Conservation (phyloP, 2,888 invertebrate species). For the Neoaliturus tenellus region DNA sequence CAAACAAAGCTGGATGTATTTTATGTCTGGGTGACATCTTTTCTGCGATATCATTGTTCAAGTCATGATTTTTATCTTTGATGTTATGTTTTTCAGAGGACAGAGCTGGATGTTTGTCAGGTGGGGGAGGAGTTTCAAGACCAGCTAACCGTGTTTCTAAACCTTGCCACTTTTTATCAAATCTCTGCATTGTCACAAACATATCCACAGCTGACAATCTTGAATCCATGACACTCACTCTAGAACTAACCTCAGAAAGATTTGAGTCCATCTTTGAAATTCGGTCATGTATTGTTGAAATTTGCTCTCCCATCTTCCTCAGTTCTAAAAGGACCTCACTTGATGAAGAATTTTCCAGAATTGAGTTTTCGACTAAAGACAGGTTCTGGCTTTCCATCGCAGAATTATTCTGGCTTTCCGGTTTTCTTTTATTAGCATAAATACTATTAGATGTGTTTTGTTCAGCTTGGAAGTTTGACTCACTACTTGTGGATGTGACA, state of each 20-base stretch:
- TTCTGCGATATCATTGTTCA: neutral
- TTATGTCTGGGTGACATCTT: neutral
- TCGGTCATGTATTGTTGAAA: neutral
- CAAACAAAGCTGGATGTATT: neutral
- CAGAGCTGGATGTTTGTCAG: neutral
- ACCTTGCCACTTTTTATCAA: constrained; percentile 36
- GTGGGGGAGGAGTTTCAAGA: neutral
- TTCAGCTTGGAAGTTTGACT: neutral
- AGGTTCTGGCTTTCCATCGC: neutral
- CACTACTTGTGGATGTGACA: neutral
- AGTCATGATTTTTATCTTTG: neutral
- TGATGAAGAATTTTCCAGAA: neutral
- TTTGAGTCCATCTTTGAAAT: neutral
- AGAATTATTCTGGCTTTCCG: neutral
- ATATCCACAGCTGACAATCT: constrained; percentile 26
- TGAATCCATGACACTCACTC: constrained; percentile 26
- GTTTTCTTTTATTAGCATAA: neutral
- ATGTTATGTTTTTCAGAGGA: neutral
- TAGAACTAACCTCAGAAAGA: neutral
- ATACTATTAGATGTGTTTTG: neutral
- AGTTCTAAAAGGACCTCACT: neutral
- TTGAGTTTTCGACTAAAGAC: neutral
- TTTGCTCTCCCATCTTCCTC: neutral
- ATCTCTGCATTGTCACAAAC: neutral
- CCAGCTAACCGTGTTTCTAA: neutral